Evolutionary conservation across 2,113 vertebrate genomes (phyloP), one percentile per base, ranked within the genome.

Genomic region (Axis porcinus): DNA sequence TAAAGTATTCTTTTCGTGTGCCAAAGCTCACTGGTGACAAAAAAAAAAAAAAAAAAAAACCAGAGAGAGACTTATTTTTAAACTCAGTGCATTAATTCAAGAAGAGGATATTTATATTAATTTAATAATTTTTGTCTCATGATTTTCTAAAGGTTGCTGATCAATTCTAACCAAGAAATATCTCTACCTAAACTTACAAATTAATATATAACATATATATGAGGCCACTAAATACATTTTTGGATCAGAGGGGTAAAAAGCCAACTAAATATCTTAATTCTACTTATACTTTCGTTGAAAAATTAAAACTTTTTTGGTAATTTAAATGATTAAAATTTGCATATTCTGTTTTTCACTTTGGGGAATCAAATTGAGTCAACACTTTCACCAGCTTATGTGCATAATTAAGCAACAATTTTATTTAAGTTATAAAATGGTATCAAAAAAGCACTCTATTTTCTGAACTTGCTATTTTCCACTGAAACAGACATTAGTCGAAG

Each of bases 341-440:
- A 70, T 86, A 78, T 67, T 70, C 28, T 74, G 16, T 33, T 93
- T 79, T 92, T 96, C 25, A 74, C 19, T 91, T 95, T 40, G 79
- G 50, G 54, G 11, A 97, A 89, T 2, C 57, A 92, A 74, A 91
- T 7, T 78, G 43, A 89, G 19, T 36, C 55, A 95, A 93, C 14
- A 40, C 21, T 36, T 84, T 84, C 14, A 4, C 40, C 82, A 83
- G 21, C 8, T 83, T 45, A 86, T 33, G 60, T 30, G 13, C 19
- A 86, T 74, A 95, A 94, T 86, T 55, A 92, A 94, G 43, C 95
- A 16, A 90, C 78, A 12, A 50, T 78, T 95, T 97, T 86, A 92
- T 76, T 83, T 60, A 93, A 86, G 15, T 33, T 92, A 78, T 45
- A 45, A 90, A 64, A 74, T 36, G 7, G 28, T 58, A 92, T 47